Evolutionary conservation across 2,797 vertebrate species (phyloP).

Genomic region (Diceros bicornis): DNA sequence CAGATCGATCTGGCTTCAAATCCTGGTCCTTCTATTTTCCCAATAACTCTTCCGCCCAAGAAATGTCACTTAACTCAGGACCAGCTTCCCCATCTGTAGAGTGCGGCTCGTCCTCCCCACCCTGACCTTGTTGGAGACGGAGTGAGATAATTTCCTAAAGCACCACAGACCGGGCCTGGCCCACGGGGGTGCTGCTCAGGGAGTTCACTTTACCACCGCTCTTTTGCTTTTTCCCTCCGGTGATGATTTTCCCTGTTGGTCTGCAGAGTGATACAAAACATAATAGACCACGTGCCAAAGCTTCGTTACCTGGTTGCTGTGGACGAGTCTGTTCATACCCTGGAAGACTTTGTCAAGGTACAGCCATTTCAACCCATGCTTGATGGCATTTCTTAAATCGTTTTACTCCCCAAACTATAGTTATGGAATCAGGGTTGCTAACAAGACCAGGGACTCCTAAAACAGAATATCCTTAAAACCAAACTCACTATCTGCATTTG

Average conservation of each 20-base stretch:
- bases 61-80: neutral
- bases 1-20: neutral
- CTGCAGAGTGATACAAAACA: constrained; percentile 93
- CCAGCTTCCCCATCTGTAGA: neutral
- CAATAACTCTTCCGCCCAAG: neutral
- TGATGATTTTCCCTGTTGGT: neutral
- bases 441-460: neutral
- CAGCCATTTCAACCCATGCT: rapidly evolving
- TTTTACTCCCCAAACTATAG: neutral
- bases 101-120: rapidly evolving
- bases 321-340: constrained; percentile 92
- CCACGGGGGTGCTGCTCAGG: rapidly evolving
- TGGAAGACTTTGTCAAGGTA: constrained; percentile 94
- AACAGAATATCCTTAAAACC: neutral
- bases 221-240: neutral
- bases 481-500: neutral
- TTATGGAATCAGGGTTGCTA: neutral
- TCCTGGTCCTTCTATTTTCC: neutral
- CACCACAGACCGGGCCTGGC: no score
- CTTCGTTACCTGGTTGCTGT: constrained; percentile 94
- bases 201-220: neutral
- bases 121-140: neutral
- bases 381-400: rapidly evolving
- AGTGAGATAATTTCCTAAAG: no score
- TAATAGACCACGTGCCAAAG: constrained; percentile 92